Conservation (phyloP, 1,140 invertebrate genomes). For the Lithobius niger region DNA sequence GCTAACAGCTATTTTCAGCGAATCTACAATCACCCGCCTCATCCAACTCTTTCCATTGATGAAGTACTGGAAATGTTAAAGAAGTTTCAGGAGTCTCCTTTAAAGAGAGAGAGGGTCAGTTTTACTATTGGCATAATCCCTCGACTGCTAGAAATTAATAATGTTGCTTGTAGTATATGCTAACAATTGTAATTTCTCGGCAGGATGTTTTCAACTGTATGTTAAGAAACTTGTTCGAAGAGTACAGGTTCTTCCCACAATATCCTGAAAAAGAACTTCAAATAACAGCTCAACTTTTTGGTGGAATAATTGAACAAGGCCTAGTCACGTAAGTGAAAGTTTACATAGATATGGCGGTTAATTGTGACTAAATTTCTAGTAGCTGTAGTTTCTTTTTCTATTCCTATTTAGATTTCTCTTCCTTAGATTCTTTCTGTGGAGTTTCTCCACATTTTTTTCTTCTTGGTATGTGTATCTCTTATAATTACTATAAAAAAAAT, state of each 20-base stretch:
- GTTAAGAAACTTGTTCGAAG: constrained; percentile 94
- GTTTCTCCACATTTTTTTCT: too few relatives aligned
- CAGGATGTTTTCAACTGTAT: constrained; percentile 89
- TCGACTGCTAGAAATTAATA: not conserved
- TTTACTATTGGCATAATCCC: constrained; percentile 14
- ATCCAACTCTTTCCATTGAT: constrained; percentile 79
- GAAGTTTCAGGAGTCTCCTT: constrained; percentile 81
- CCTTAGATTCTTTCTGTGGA: too few relatives aligned
- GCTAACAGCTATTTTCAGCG: constrained; percentile 95
- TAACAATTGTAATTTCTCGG: constrained; percentile 1
- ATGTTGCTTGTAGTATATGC: constrained; percentile 4
- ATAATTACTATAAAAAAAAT: too few relatives aligned
- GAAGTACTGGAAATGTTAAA: constrained; percentile 90
- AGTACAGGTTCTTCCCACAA: constrained; percentile 95
- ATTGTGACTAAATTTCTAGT: too few relatives aligned
- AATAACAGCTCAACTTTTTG: constrained; percentile 94
- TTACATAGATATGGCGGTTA: constrained; percentile 8
- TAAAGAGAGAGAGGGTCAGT: constrained; percentile 63
- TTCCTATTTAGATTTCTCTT: constrained; percentile 4
- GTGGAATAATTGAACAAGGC: constrained; percentile 93
- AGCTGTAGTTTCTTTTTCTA: constrained; percentile 9
- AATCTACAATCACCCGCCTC: constrained; percentile 93
- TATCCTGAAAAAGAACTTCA: constrained; percentile 97
- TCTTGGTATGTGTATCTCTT: too few relatives aligned
- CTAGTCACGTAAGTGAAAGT: constrained; percentile 55